Conservation (phyloP, 1,140 invertebrate species). For the Bombus fervidus region DNA sequence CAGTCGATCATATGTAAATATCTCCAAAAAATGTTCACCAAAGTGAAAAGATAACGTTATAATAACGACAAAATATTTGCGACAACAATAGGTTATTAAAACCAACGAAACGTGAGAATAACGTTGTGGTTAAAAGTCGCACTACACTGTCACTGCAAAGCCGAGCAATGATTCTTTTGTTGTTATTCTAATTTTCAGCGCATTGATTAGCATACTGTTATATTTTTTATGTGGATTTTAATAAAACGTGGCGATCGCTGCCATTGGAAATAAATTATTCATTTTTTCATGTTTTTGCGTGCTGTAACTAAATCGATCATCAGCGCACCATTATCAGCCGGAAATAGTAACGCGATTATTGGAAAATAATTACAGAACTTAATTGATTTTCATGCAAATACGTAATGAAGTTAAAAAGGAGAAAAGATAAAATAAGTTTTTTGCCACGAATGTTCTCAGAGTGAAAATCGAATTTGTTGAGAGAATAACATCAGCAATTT, state of each 20-base stretch:
- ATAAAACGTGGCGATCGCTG: conserved; percentile 10
- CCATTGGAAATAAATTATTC: not conserved
- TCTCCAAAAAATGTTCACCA: not conserved
- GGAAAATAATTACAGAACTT: conserved; percentile 25
- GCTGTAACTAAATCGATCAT: conserved; percentile 28
- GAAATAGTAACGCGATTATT: conserved; percentile 33
- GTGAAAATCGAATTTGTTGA: not conserved
- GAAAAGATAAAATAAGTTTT: not conserved
- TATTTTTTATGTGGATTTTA: conserved; percentile 39
- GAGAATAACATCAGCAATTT: not conserved
- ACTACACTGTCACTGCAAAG: not conserved
- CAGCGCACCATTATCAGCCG: conserved; percentile 9
- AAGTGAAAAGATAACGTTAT: not conserved
- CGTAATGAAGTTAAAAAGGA: not conserved
- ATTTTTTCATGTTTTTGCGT: not conserved
- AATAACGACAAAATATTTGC: not conserved
- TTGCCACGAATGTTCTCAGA: too few species aligned
- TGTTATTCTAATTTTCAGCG: conserved; percentile 13
- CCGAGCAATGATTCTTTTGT: conserved; percentile 17
- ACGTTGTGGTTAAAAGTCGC: not conserved
- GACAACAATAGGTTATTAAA: not conserved
- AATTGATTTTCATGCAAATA: not conserved
- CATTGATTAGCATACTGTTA: conserved; percentile 13
- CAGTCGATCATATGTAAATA: not conserved
- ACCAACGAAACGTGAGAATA: not conserved